Base-by-base conservation (phyloP, 2,113 vertebrate species). In the Mobula birostris region DNA sequence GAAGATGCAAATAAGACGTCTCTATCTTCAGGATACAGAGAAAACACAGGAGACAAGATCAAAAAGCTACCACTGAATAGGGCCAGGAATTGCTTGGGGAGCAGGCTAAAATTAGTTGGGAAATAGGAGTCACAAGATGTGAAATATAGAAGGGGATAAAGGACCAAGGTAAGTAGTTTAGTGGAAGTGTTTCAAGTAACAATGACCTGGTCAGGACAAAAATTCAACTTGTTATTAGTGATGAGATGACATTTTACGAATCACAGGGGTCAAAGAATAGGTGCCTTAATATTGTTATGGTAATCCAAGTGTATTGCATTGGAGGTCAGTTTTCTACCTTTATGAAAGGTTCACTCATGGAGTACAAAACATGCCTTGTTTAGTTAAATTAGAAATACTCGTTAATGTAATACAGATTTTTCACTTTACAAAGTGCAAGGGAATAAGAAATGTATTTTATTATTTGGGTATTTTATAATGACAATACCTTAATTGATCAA, bases 21-120 rank as follows among this genome's bases (percentile, higher is more conserved):
- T 27, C 24, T 4, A 24, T 12, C 8, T 85, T 48, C 8, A 12
- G 95, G 15, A 91, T 87, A 95, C 29, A 95, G 94, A 94, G 0
- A 94, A 8, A 70, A 21, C 3, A 79, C 12, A 68, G 8, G 15
- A 27, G 24, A 56, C 19, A 63, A 78, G 76, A 78, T 1, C 48
- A 56, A 83, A 11, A 58, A 21, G 56, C 7, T 7, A 21, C 14
- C 48, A 66, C 63, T 66, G 63, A 66, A 66, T 48, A 48, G 48
- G 63, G 7, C 8, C 63, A 66, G 63, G 63, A 66, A 66, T 7
- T 66, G 63, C 63, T 66, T 11, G 63, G 14, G 48, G 48, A 66
- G 63, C 63, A 66, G 14, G 7, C 63, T 66, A 14, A 8, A 66
- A 66, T 66, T 7, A 66, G 63, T 0, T 8, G 5, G 82, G 82